Percentiles rank a stretch among this genome's conserved stretches.
These are phyloP conservation scores for Tiliacea citrago DNA, from an alignment of 2,888 invertebrate species.

Conservation along the genomic window DNA sequence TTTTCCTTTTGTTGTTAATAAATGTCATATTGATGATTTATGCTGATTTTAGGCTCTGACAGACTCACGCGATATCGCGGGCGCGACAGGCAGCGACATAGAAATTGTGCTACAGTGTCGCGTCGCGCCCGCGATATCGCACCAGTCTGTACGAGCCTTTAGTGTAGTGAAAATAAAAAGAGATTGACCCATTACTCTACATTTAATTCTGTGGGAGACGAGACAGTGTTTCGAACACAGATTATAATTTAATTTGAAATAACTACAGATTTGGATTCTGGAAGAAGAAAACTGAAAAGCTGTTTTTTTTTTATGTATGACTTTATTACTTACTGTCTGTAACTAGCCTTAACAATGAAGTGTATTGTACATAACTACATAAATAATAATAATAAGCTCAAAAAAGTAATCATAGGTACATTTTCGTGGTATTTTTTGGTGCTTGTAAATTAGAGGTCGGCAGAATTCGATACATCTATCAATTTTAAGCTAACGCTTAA, in stretches of 20 bases:
- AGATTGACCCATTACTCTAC: not conserved
- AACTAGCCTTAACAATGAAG: slow-evolving; percentile 29
- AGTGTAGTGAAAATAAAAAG: not conserved
- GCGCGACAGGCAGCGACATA: too few species aligned
- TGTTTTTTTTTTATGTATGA: too few species aligned
- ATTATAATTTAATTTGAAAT: not conserved
- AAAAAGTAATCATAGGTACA: slow-evolving; percentile 43
- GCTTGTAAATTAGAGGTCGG: slow-evolving; percentile 36
- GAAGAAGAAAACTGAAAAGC: too few species aligned
- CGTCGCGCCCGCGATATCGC: too few species aligned
- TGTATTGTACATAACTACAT: not conserved
- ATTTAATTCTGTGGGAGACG: not conserved
- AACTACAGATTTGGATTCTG: too few species aligned
- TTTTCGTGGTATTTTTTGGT: slow-evolving; percentile 31
- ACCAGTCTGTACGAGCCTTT: too few species aligned
- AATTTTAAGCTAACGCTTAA: slow-evolving; percentile 30
- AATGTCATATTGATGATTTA: not conserved
- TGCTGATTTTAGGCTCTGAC: too few species aligned
- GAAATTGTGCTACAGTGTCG: too few species aligned
- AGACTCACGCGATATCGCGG: too few species aligned
- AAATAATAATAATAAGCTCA: slow-evolving; percentile 19
- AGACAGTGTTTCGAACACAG: not conserved
- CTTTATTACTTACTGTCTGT: not conserved
- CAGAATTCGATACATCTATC: not conserved
- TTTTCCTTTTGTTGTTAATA: not conserved